Base-by-base conservation (phyloP, 1,140 invertebrate species). In the Hylaeus anthracinus region DNA sequence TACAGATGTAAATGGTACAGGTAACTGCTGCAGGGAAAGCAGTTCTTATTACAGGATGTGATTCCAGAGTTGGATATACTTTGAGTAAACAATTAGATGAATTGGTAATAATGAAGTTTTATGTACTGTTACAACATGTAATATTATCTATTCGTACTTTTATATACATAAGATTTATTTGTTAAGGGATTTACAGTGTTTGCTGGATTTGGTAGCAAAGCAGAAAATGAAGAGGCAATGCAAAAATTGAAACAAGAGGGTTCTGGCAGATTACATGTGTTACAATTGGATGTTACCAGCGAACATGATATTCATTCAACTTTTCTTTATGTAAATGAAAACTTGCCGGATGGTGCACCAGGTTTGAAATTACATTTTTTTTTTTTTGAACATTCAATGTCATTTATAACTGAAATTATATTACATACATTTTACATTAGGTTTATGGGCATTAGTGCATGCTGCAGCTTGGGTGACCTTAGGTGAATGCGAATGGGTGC, bases 401-500 rank as follows among this genome's bases (percentile, higher is more conserved):
- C 53, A 72, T 73, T 60, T 71, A 8, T 80, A 14, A 6, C 4
- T 53, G 2, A 58, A 77, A 76, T 58, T 56, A 73, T 37, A 64
- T 64, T 71, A 58, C 3, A 78, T 66, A 56, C 10, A 72, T 65
- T 64, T 4, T 53, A 76, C 80, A 78, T 65, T 66, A 95, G 95
- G 94, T 87, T 94, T 99, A 55, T 98, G 97, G 97, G 97, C 97
- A 14, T 93, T 99, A 56, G 96, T 99, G 8, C 98, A 98, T 93
- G 97, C 97, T 87, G 97, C 97, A 71, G 97, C 97, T 43, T 97
- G 97, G 95, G 96, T 97, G 85, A 96, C 97, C 37, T 95, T 98
- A 69, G 98, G 98, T 1, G 97, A 98, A 94, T 95, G 98, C 75
- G 98, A 98, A 93, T 97, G 97, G 97, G 95, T 97, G 74, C 96